These are phyloP conservation scores for Zhuqinia jingwanae DNA, from an alignment of 2,888 invertebrate genomes.

Conservation along the genomic window DNA sequence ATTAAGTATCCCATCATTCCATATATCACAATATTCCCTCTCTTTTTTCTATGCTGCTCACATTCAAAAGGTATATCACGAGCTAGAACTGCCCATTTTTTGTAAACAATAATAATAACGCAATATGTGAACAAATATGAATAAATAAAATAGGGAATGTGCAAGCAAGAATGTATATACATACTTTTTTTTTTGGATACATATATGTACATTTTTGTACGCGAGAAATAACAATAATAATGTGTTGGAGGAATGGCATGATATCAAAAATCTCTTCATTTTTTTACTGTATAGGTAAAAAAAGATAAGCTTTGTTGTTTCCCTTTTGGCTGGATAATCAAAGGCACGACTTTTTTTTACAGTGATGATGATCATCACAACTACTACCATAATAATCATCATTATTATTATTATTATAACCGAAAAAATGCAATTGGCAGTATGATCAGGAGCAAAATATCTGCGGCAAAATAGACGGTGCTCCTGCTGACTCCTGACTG, in stretches of 20 bases:
- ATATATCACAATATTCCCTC: conserved; percentile 61
- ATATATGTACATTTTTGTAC: too few relatives aligned
- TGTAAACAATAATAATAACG: too few relatives aligned
- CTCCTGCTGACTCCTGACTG: too few relatives aligned
- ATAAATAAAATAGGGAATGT: too few relatives aligned
- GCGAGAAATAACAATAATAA: neutral
- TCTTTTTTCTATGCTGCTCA: too few relatives aligned
- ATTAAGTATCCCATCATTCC: conserved; percentile 45
- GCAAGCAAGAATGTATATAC: too few relatives aligned
- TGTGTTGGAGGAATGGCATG: neutral
- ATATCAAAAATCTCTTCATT: neutral
- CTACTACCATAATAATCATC: too few relatives aligned
- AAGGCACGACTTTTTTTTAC: conserved; percentile 66
- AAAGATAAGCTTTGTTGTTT: conserved; percentile 11
- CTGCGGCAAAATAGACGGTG: neutral
- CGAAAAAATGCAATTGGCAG: conserved; percentile 31
- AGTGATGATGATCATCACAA: conserved; percentile 52
- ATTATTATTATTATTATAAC: conserved; percentile 12
- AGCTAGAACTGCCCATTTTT: conserved; percentile 38
- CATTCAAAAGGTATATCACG: conserved; percentile 31
- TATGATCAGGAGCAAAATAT: too few relatives aligned
- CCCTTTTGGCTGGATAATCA: conserved; percentile 65
- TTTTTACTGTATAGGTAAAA: too few relatives aligned
- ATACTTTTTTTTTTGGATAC: too few relatives aligned
- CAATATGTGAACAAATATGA: conserved; percentile 18